Evolutionary conservation across 1,140 invertebrate genomes (phyloP).

Genomic region (Ceratina japonica): DNA sequence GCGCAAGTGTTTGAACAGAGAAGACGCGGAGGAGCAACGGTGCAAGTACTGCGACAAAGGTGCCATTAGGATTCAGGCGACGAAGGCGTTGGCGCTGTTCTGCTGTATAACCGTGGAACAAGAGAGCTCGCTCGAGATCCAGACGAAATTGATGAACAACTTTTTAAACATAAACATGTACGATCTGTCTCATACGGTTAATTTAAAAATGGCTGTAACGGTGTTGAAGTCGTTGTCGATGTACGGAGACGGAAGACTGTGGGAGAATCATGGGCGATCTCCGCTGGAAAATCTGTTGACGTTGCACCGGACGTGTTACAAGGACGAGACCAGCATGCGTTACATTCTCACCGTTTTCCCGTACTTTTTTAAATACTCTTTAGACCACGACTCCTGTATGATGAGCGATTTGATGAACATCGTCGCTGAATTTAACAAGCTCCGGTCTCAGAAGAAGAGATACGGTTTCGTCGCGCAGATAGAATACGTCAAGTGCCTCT

Average conservation of each 20-base stretch:
- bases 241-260: constrained; percentile 41
- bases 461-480: constrained; percentile 69
- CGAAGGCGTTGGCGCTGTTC: constrained; percentile 56
- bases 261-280: constrained; percentile 29
- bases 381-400: constrained; percentile 15
- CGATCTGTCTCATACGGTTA: constrained; percentile 42
- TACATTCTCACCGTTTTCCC: constrained; percentile 63
- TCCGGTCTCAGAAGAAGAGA: constrained; percentile 39
- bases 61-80: constrained; percentile 40
- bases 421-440: constrained; percentile 37
- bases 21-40: background rate
- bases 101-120: constrained; percentile 49
- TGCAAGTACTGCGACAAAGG: constrained; percentile 19
- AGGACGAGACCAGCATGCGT: constrained; percentile 51
- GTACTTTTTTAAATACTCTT: constrained; percentile 54
- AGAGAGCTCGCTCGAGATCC: constrained; percentile 46
- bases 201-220: constrained; percentile 57
- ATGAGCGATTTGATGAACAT: constrained; percentile 26
- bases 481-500: constrained; percentile 70
- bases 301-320: constrained; percentile 52
- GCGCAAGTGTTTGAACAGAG: constrained; percentile 5
- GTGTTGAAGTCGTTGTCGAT: constrained; percentile 57
- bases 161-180: constrained; percentile 64
- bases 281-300: constrained; percentile 53
- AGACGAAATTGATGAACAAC: constrained; percentile 58